Evolutionary conservation across 2,797 vertebrate genomes (phyloP).

Genomic region (Semotilus atromaculatus): DNA sequence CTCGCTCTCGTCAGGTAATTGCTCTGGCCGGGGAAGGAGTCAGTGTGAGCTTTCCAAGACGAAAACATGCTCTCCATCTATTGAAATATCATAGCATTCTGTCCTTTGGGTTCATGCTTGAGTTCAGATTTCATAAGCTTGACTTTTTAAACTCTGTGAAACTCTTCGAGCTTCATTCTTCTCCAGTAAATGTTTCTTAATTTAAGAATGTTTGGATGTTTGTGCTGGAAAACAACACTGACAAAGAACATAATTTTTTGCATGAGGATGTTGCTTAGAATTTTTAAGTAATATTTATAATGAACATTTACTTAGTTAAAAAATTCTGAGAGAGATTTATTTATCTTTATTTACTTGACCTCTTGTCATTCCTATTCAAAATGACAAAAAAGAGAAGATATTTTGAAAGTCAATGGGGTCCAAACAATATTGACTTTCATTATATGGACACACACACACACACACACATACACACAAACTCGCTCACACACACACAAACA

Average conservation of each 20-base stretch:
- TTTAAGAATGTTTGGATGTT: too few relatives aligned
- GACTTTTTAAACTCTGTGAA: neutral
- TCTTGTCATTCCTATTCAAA: neutral
- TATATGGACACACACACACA: neutral
- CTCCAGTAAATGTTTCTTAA: neutral
- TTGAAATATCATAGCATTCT: neutral
- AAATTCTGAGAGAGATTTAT: too few relatives aligned
- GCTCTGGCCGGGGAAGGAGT: constrained; percentile 44
- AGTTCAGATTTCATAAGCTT: constrained; percentile 21
- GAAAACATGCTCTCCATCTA: constrained; percentile 5
- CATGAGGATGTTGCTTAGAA: neutral
- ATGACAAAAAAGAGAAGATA: neutral
- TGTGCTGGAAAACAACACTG: neutral
- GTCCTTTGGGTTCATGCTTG: neutral
- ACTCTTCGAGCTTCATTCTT: too few relatives aligned
- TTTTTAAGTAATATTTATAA: too few relatives aligned
- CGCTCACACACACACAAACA: too few relatives aligned
- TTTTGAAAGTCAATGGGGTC: neutral
- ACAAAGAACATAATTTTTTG: neutral
- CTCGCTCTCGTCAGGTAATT: constrained; percentile 56
- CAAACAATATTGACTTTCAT: neutral
- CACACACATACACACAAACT: too few relatives aligned
- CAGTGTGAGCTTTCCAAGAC: constrained; percentile 42
- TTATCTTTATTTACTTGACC: neutral
- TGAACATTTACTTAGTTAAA: too few relatives aligned